phyloP scores from a whole-genome alignment of 2,888 invertebrate species.

The Zhengitettix transpicula region DNA sequence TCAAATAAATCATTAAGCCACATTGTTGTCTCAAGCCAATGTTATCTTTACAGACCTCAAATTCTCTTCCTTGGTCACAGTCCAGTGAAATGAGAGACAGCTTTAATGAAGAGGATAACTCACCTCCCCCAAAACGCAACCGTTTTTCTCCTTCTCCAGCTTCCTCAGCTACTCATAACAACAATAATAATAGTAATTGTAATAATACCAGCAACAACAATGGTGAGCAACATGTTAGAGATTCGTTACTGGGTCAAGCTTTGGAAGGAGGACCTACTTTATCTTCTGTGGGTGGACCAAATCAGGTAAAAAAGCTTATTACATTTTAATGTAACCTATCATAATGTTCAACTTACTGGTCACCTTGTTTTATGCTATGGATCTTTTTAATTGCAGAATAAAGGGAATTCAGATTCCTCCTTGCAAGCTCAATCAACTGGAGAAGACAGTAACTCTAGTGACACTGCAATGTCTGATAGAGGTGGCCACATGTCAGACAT shows the following conservation, averaged over 20 bases:
- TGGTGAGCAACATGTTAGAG: slow-evolving; percentile 39
- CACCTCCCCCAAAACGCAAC: slow-evolving; percentile 50
- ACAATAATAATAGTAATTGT: background rate
- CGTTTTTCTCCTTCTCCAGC: slow-evolving; percentile 22
- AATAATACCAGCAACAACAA: slow-evolving; percentile 17
- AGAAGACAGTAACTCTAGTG: slow-evolving; percentile 71
- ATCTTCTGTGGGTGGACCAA: slow-evolving; percentile 27
- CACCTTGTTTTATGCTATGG: background rate
- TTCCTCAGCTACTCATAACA: slow-evolving; percentile 9
- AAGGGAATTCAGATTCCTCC: slow-evolving; percentile 40
- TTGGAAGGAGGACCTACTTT: slow-evolving; percentile 55
- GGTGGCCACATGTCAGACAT: slow-evolving; percentile 20
- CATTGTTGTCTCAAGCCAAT: no score
- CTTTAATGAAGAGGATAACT: slow-evolving; percentile 34
- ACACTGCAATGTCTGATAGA: slow-evolving; percentile 57
- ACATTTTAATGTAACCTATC: background rate
- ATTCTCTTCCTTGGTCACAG: slow-evolving; percentile 45
- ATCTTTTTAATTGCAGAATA: slow-evolving; percentile 18
- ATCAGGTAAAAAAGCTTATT: slow-evolving; percentile 9
- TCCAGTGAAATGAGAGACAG: slow-evolving; percentile 25
- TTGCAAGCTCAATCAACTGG: slow-evolving; percentile 52
- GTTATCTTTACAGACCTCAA: slow-evolving; percentile 30
- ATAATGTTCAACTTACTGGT: background rate
- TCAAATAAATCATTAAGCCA: no score
- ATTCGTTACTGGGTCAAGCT: slow-evolving; percentile 58